Conservation (phyloP, 1,140 invertebrate genomes). For the Brachionus calyciflorus region DNA sequence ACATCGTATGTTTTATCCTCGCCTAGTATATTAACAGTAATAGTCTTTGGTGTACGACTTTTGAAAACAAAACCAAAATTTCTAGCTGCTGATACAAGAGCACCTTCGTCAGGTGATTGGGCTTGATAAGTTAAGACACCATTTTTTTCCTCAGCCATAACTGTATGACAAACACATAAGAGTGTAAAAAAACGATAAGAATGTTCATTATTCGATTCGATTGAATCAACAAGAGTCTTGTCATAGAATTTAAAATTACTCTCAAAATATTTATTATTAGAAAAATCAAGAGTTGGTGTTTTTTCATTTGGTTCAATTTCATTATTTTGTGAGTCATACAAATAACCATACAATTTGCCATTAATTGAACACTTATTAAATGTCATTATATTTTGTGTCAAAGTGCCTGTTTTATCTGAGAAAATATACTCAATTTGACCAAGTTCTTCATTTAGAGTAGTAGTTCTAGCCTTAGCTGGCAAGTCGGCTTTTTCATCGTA, state of each 20-base stretch:
- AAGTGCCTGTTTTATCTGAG: constrained; percentile 97
- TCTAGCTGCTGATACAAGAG: constrained; percentile 89
- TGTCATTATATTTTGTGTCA: constrained; percentile 97
- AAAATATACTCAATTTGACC: constrained; percentile 99
- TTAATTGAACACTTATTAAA: constrained; percentile 98
- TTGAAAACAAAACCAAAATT: constrained; percentile 74
- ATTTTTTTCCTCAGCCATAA: constrained; percentile 44
- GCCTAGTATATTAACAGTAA: constrained; percentile 60
- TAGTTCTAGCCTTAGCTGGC: constrained; percentile 90
- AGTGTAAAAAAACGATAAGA: constrained; percentile 19
- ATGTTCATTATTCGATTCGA: background rate
- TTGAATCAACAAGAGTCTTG: background rate
- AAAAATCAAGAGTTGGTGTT: background rate
- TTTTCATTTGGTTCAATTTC: background rate
- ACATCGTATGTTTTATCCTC: constrained; percentile 80
- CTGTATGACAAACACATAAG: constrained; percentile 39
- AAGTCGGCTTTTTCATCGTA: constrained; percentile 81
- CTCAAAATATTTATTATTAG: background rate
- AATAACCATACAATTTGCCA: constrained; percentile 85
- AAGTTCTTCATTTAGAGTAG: constrained; percentile 95
- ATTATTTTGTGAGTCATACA: constrained; percentile 73
- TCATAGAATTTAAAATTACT: constrained; percentile 25
- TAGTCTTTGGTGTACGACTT: constrained; percentile 61
- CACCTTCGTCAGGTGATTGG: constrained; percentile 95
- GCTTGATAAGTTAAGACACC: constrained; percentile 75